Evolutionary conservation across 2,888 invertebrate species (phyloP).

Genomic region (Cantharis lateralis): DNA sequence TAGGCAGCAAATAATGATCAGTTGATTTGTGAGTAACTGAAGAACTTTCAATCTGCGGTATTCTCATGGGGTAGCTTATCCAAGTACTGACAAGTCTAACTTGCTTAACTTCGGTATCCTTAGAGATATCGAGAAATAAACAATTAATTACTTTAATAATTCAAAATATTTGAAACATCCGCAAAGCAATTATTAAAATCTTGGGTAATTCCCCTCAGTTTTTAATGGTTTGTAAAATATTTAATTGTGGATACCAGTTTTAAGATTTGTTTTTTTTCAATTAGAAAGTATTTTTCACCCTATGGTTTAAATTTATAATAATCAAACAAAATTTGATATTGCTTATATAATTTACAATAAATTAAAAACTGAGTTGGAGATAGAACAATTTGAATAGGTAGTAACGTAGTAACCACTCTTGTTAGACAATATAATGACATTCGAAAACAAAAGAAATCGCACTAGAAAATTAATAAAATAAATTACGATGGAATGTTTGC

Average conservation of each 20-base stretch:
- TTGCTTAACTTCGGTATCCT: not conserved
- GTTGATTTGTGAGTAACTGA: not conserved
- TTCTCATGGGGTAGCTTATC: not conserved
- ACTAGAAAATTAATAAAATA: slow-evolving; percentile 8
- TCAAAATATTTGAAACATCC: no score
- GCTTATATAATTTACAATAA: no score
- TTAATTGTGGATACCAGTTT: no score
- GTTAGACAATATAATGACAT: not conserved
- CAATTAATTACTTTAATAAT: not conserved
- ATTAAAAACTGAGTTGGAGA: not conserved
- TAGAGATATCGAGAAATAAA: not conserved
- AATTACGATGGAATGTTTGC: not conserved
- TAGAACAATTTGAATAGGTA: not conserved
- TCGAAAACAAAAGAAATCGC: not conserved
- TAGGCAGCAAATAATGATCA: not conserved
- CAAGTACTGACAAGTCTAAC: not conserved
- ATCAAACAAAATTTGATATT: no score
- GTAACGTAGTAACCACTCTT: not conserved
- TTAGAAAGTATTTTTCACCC: no score
- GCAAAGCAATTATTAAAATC: no score
- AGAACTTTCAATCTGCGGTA: not conserved
- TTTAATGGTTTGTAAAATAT: no score
- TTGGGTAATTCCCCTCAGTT: no score
- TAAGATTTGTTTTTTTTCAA: no score
- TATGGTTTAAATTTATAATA: no score